phyloP scores from a whole-genome alignment of 2,113 vertebrate genomes.

The Anser cygnoides region DNA sequence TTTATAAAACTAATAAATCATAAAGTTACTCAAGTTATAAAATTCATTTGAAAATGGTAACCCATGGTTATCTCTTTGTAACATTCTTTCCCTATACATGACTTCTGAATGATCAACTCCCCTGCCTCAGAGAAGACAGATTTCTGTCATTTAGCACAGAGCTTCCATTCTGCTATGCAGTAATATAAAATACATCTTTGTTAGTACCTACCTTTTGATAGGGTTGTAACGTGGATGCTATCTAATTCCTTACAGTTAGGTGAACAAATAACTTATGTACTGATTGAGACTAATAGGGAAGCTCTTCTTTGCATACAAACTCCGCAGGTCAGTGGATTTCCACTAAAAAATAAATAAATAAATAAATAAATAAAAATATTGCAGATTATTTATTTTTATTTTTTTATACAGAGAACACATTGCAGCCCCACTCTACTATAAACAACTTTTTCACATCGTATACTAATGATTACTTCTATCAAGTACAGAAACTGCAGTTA shows the following conservation, averaged over 20 bases:
- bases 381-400: not conserved
- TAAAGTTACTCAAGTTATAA: not conserved
- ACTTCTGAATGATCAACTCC: not conserved
- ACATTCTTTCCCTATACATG: not conserved
- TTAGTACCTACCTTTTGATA: not conserved
- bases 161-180: not conserved
- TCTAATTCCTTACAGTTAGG: not conserved
- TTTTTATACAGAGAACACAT: not conserved
- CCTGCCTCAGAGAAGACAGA: not conserved
- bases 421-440: not conserved
- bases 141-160: not conserved
- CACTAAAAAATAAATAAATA: not conserved
- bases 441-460: not conserved
- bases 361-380: too few species aligned
- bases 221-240: not conserved
- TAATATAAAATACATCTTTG: not conserved
- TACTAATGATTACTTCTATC: not conserved
- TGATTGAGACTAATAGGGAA: not conserved
- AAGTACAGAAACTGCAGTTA: not conserved
- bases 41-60: not conserved
- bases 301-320: not conserved
- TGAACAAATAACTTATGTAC: not conserved
- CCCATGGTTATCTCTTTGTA: not conserved
- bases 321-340: not conserved
- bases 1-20: not conserved